phyloP scores from a whole-genome alignment of 2,888 invertebrate species.

The Agrotis puta region DNA sequence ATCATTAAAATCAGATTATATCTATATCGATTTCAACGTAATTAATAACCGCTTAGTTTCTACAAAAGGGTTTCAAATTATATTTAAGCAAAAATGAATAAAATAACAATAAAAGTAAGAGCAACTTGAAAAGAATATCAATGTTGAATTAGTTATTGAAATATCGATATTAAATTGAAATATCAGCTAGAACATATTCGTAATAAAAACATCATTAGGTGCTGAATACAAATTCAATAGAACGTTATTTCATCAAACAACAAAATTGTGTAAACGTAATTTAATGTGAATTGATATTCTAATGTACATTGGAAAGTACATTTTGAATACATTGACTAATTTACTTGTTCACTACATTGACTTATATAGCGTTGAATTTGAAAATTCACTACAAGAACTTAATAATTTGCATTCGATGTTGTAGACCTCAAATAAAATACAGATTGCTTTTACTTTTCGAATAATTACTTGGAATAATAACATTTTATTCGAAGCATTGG shows the following conservation, averaged over 20 bases:
- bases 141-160: constrained; percentile 32
- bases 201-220: constrained; percentile 44
- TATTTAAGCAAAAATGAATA: constrained; percentile 15
- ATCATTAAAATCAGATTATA: constrained; percentile 27
- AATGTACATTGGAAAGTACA: constrained; percentile 24
- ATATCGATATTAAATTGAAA: constrained; percentile 32
- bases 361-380: constrained; percentile 28
- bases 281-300: constrained; percentile 35
- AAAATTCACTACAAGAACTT: constrained; percentile 25
- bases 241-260: constrained; percentile 27
- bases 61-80: constrained; percentile 6
- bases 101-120: constrained; percentile 2
- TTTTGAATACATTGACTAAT: constrained; percentile 31
- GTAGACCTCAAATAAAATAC: neutral
- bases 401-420: neutral
- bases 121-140: constrained; percentile 35
- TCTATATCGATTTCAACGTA: constrained; percentile 18
- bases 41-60: constrained; percentile 32
- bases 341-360: constrained; percentile 19
- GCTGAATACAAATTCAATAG: constrained; percentile 31
- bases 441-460: neutral
- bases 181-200: constrained; percentile 13
- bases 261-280: constrained; percentile 39
- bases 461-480: constrained; percentile 26
- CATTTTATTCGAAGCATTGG: constrained; percentile 9